These are phyloP conservation scores for Halcyon malimbica DNA, from an alignment of 2,113 vertebrate species.

Conservation along the genomic window DNA sequence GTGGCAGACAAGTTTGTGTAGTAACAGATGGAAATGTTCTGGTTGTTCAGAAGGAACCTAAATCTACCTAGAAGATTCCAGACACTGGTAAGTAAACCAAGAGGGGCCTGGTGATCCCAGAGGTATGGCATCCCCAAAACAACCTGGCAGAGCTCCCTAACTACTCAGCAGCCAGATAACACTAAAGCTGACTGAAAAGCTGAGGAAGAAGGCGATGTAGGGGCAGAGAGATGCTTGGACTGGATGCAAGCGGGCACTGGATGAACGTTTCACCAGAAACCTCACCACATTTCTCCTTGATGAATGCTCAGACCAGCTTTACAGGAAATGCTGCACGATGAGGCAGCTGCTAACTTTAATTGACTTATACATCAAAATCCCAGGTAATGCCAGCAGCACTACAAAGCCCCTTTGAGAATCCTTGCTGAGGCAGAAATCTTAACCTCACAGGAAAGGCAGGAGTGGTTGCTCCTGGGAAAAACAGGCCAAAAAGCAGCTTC, in stretches of 20 bases:
- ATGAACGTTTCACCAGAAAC: not conserved
- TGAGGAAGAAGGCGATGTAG: not conserved
- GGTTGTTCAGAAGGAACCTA: not conserved
- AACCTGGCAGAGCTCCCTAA: not conserved
- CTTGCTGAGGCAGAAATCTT: not conserved
- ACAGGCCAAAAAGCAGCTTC: not conserved
- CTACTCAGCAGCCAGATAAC: not conserved
- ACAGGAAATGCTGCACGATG: not conserved
- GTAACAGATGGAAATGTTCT: not conserved
- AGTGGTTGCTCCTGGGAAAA: not conserved
- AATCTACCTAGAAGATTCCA: not conserved
- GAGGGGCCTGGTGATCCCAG: not conserved
- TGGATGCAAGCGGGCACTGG: not conserved
- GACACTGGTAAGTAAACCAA: not conserved
- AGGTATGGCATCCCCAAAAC: not conserved
- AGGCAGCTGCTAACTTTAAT: not conserved
- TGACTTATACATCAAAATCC: not conserved
- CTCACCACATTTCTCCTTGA: not conserved
- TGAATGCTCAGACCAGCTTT: not conserved
- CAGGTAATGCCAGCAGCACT: not conserved
- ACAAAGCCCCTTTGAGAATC: slow-evolving; percentile 9
- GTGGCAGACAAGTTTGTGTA: not conserved
- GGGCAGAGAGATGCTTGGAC: not conserved
- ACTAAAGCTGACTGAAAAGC: not conserved
- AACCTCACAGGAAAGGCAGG: not conserved